These are phyloP conservation scores for Stictocephala bisonia DNA, from an alignment of 2,888 invertebrate genomes.

Conservation along the genomic window DNA sequence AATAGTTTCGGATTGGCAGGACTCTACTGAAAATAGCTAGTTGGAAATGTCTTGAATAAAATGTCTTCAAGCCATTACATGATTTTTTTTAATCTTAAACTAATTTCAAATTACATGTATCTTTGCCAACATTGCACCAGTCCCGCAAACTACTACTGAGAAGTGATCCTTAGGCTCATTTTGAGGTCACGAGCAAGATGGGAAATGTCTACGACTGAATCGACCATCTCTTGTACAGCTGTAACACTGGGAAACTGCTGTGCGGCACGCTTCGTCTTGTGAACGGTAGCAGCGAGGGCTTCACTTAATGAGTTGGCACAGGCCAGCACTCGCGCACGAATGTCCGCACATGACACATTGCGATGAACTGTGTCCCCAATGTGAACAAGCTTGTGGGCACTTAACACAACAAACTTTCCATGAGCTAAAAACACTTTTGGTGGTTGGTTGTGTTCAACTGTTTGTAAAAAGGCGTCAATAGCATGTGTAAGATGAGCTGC, in stretches of 20 bases:
- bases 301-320: slow-evolving; percentile 86
- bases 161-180: slow-evolving; percentile 44
- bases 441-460: slow-evolving; percentile 92
- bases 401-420: slow-evolving; percentile 93
- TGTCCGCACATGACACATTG: slow-evolving; percentile 79
- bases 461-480: slow-evolving; percentile 91
- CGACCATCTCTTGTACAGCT: slow-evolving; percentile 94
- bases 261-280: slow-evolving; percentile 90
- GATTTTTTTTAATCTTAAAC: too few species aligned
- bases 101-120: too few species aligned
- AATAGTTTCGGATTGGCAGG: too few species aligned
- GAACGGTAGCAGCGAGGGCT: slow-evolving; percentile 83
- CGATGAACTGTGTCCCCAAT: slow-evolving; percentile 94
- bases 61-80: too few species aligned
- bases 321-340: slow-evolving; percentile 78
- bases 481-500: slow-evolving; percentile 87
- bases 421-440: slow-evolving; percentile 83
- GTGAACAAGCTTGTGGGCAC: slow-evolving; percentile 92
- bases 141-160: too few species aligned
- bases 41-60: too few species aligned
- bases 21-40: too few species aligned
- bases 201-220: slow-evolving; percentile 87
- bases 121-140: too few species aligned
- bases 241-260: slow-evolving; percentile 91
- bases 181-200: slow-evolving; percentile 71